Base-by-base conservation (phyloP, 2,797 vertebrate genomes). In the Myripristis murdjan region DNA sequence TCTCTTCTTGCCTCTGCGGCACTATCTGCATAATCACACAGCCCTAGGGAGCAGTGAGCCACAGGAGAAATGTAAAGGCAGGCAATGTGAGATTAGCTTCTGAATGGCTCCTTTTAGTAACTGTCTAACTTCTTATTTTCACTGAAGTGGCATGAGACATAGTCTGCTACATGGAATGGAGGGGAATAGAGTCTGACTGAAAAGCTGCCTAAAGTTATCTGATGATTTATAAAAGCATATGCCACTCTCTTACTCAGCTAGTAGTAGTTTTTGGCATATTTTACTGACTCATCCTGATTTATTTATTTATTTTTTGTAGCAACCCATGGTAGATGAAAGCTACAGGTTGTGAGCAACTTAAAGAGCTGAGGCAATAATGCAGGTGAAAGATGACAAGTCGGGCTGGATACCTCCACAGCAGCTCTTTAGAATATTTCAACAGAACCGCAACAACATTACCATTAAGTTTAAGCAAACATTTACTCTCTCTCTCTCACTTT, bases 401-500 rank as follows among this genome's bases (percentile, higher is more conserved):
- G 56, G 68, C 64, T 20, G 73, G 60, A 60, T 7, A n/a, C 49
- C 6, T 28, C 55, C 28, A 11, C 31, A 57, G 77, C 49, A 78
- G 64, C 58, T 79, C 70, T 44, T 77, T 66, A 2, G 72, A 80
- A 81, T 82, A 87, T 84, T 87, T 81, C 68, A 78, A 81, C 82
- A 75, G 59, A 43, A 63, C 68, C 41, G 53, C 63, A 70, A 75
- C 76, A 86, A 88, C 83, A 83, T 56, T 41, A 55, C 64, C 80
- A 80, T 88, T 86, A 70, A 70, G 75, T 81, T 82, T 56, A 64
- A 82, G 81, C 87, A 90, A 93, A 92, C 79, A 91, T 92, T 92
- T 85, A 39, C 85, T 55, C 68, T 37, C 14, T 69, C 8, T 57
- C 2, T 39, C 64, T 51, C 48, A 14, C 59, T 47, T 26, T 47